Percentiles rank a stretch among this genome's conserved stretches.
Evolutionary conservation across 2,888 invertebrate species (phyloP).

Genomic region (Troilus luridus): DNA sequence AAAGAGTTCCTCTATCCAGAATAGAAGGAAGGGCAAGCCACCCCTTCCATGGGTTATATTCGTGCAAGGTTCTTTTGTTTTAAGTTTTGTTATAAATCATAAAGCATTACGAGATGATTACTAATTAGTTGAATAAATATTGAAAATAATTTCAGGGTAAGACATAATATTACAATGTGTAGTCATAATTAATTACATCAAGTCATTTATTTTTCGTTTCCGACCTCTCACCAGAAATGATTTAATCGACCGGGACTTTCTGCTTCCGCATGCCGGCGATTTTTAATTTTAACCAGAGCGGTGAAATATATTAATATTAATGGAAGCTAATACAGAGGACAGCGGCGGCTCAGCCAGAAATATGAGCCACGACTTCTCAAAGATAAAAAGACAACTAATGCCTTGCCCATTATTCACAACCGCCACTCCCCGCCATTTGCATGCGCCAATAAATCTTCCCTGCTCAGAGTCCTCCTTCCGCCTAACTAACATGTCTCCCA

Average conservation of each 20-base stretch:
- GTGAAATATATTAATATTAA: slow-evolving; percentile 37
- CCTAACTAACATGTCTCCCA: slow-evolving; percentile 17
- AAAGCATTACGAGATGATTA: too few species aligned
- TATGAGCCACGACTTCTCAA: slow-evolving; percentile 44
- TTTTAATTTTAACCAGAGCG: slow-evolving; percentile 32
- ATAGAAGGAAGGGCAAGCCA: too few species aligned
- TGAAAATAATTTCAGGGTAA: too few species aligned
- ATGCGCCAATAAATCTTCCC: slow-evolving; percentile 10
- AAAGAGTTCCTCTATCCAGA: too few species aligned
- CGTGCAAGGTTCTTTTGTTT: too few species aligned
- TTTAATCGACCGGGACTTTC: background rate
- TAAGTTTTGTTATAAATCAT: too few species aligned
- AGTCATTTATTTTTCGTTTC: background rate
- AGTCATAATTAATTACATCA: too few species aligned
- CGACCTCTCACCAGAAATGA: background rate
- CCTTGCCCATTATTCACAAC: slow-evolving; percentile 22
- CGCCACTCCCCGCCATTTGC: slow-evolving; percentile 36
- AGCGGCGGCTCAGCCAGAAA: slow-evolving; percentile 23
- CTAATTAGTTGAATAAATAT: too few species aligned
- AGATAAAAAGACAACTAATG: slow-evolving; percentile 46
- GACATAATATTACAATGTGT: too few species aligned
- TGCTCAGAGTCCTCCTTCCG: background rate
- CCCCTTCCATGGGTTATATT: too few species aligned
- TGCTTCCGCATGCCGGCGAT: background rate
- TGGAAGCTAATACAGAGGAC: slow-evolving; percentile 3